These are phyloP conservation scores for Escarpia spicata DNA, from an alignment of 2,888 invertebrate genomes.

Conservation along the genomic window DNA sequence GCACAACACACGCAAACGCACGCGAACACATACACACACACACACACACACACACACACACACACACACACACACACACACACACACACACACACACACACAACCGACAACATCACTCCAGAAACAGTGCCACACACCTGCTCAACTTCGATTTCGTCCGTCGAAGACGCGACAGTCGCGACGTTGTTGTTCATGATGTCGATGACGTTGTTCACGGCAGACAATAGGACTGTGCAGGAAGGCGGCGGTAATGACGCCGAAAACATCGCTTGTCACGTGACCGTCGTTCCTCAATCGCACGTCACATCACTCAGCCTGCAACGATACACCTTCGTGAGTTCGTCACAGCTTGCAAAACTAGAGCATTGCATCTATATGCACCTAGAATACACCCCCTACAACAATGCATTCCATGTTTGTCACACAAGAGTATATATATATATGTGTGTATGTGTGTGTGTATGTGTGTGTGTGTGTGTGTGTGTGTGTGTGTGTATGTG, in stretches of 20 bases:
- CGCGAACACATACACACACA: neutral
- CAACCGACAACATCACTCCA: neutral
- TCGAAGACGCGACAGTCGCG: neutral
- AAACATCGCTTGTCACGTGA: slow-evolving; percentile 5
- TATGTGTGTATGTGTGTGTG: too few species aligned
- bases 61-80: slow-evolving; percentile 31
- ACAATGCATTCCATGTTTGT: too few species aligned
- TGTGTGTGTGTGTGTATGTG: too few species aligned
- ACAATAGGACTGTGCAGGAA: neutral
- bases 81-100: slow-evolving; percentile 32
- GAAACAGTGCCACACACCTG: slow-evolving; percentile 25
- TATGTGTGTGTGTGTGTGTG: too few species aligned
- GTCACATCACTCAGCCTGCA: neutral
- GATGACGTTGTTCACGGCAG: neutral
- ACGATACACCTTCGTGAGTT: neutral
- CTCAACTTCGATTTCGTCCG: neutral
- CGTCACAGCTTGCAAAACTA: neutral
- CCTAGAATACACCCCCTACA: too few species aligned
- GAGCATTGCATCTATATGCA: too few species aligned
- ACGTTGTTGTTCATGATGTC: neutral
- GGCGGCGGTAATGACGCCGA: neutral
- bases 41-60: slow-evolving; percentile 31
- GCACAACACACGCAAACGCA: neutral
- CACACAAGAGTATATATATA: too few species aligned
- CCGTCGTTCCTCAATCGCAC: neutral